Base-by-base conservation (phyloP, 1,140 invertebrate species). In the Ceratitis capitata region DNA sequence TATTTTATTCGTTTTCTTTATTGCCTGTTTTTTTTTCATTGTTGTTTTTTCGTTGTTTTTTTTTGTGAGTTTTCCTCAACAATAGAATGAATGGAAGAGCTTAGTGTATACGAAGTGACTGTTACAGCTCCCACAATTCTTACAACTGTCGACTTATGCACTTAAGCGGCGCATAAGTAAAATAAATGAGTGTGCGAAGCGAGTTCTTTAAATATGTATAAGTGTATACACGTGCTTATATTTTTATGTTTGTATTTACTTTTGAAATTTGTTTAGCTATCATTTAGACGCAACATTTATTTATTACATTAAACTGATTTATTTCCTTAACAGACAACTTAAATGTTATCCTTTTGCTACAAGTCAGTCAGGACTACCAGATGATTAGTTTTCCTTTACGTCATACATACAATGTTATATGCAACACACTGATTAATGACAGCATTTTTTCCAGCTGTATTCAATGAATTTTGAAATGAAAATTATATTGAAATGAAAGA, bases 301-400 rank as follows among this genome's bases (percentile, higher is more conserved):
- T 39, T 69, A 69, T 39, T 69, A 35, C 61, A 69, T 69, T 69
- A 39, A 35, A 16, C 61, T 69, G 61, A 69, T 69, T 69, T 69
- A 69, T 69, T 19, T 19, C 4, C 61, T 2, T 1, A 69, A 69
- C 61, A 35, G 61, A 69, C 61, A 69, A 69, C 61, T 69, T 39
- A 19, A n/a, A 69, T 69, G 16, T 39, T 35, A 69, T 69, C 32
- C 61, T 35, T 69, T 69, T 69, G 61, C 29, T 69, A 69, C 61
- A 69, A 32, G 29, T 6, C 39, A n/a, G n/a, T n/a, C n/a, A n/a
- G n/a, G 16, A 69, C 32, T 39, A n/a, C 14, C 32, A 39, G 61
- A 69, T 35, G 32, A 69, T 69, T 32, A 32, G 12, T 61, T 61
- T 61, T 61, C 14, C 26, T 23, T 61, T 12, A 12, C 1, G 10